Percentiles rank a stretch among this genome's conserved stretches.
phyloP scores from a whole-genome alignment of 2,797 vertebrate genomes.

The Periophthalmus magnuspinnatus region DNA sequence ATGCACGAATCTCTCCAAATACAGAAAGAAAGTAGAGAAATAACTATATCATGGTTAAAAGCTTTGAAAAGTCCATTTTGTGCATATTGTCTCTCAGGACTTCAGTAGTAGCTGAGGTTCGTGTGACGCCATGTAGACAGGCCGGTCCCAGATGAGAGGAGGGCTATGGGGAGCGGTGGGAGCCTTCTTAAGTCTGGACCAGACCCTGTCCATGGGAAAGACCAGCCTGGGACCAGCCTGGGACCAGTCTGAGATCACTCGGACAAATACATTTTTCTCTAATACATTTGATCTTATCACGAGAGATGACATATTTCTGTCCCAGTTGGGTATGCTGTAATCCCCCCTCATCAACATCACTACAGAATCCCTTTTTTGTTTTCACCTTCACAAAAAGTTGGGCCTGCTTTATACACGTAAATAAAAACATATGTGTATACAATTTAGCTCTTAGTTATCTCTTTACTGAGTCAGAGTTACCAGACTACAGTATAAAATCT shows the following conservation, averaged over 20 bases:
- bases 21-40: no score
- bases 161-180: slow-evolving; percentile 40
- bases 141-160: slow-evolving; percentile 61
- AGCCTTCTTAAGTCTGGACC: slow-evolving; percentile 36
- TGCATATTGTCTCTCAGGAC: neutral
- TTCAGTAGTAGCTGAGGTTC: neutral
- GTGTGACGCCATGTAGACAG: slow-evolving; percentile 56
- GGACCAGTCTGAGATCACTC: slow-evolving; percentile 36
- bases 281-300: slow-evolving; percentile 15
- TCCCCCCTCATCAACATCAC: neutral
- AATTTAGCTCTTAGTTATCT: no score
- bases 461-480: no score
- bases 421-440: neutral
- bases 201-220: slow-evolving; percentile 63
- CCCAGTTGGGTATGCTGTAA: slow-evolving; percentile 7
- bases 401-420: neutral
- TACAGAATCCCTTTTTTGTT: no score
- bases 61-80: no score
- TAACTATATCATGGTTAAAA: no score
- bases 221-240: slow-evolving; percentile 53
- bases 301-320: neutral
- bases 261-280: slow-evolving; percentile 17
- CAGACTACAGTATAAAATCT: no score
- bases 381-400: neutral
- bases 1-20: no score